Conservation (phyloP, 2,797 vertebrate species). For the Sarcophilus harrisii region DNA sequence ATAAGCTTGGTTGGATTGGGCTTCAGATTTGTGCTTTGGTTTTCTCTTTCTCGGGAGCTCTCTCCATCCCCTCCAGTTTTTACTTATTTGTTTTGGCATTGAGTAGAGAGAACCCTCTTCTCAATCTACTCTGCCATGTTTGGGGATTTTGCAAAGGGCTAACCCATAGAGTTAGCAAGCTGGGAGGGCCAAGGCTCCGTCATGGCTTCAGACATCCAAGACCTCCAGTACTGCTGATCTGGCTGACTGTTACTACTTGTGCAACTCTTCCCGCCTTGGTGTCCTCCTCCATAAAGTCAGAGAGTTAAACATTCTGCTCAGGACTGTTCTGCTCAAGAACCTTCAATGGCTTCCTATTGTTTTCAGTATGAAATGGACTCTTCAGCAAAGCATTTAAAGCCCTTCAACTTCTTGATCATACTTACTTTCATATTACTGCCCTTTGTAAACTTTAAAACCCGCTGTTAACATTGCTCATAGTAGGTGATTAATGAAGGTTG, state of each 20-base stretch:
- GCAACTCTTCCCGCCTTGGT: background rate
- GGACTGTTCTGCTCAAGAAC: background rate
- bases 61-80: background rate
- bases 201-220: background rate
- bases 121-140: accelerated
- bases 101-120: background rate
- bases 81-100: background rate
- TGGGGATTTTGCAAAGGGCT: background rate
- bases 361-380: background rate
- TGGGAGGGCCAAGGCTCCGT: background rate
- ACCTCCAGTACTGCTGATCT: background rate
- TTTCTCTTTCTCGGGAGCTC: background rate
- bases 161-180: background rate
- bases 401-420: background rate
- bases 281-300: background rate
- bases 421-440: background rate
- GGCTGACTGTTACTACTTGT: background rate
- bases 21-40: background rate
- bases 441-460: background rate
- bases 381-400: background rate
- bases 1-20: background rate
- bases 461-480: background rate
- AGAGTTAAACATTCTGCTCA: background rate
- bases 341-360: background rate
- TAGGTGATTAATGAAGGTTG: background rate